Conservation (phyloP, 2,797 vertebrate genomes). For the Etheostoma nigrum region DNA sequence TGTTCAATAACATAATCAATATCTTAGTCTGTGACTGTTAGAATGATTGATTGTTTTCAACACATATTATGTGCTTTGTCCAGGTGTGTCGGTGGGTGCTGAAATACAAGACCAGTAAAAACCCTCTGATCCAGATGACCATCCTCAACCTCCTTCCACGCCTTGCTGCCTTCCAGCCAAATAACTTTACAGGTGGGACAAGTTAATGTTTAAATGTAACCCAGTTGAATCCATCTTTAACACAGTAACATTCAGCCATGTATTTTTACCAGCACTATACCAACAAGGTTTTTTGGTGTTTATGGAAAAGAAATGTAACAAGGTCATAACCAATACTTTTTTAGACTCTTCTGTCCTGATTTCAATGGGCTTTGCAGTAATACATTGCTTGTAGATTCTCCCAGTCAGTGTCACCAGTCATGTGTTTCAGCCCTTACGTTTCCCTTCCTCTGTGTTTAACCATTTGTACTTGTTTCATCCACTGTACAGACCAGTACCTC, state of each 20-base stretch:
- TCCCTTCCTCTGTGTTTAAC: background rate
- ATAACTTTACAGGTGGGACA: slow-evolving; percentile 92
- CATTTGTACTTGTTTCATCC: slow-evolving; percentile 1
- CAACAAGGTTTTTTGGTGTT: background rate
- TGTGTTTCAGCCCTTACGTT: background rate
- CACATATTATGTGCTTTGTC: slow-evolving; percentile 19
- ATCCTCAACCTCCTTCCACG: slow-evolving; percentile 96
- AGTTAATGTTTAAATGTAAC: background rate
- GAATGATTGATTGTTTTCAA: background rate
- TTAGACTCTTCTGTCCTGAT: background rate
- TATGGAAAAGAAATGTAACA: background rate
- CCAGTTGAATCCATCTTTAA: background rate
- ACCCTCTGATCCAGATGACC: slow-evolving; percentile 98
- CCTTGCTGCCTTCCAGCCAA: slow-evolving; percentile 94
- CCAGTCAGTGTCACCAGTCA: background rate
- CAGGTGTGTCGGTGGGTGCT: slow-evolving; percentile 98
- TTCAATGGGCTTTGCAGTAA: background rate
- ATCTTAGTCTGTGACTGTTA: background rate
- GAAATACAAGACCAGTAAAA: slow-evolving; percentile 96
- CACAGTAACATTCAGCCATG: background rate
- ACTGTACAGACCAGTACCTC: slow-evolving; percentile 91
- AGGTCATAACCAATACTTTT: background rate
- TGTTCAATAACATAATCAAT: background rate
- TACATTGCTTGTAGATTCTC: background rate
- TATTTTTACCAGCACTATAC: background rate